Percentiles rank a stretch among this genome's conserved stretches.
These are phyloP conservation scores for Mohoua ochrocephala DNA, from an alignment of 2,113 vertebrate species.

Conservation along the genomic window DNA sequence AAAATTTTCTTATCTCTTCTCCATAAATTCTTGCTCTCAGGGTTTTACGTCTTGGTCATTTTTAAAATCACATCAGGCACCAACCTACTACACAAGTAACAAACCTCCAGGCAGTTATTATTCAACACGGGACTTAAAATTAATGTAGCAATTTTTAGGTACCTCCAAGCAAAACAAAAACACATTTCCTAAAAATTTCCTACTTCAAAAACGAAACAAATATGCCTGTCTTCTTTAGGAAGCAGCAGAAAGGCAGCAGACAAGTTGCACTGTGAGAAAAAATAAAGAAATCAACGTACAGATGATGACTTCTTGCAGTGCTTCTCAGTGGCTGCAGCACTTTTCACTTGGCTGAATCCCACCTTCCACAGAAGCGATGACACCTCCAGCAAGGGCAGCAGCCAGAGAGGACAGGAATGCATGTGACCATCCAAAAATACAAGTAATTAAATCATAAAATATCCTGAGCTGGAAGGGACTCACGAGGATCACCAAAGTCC, in stretches of 20 bases:
- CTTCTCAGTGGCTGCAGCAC: not conserved
- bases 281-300: not conserved
- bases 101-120: conserved; percentile 43
- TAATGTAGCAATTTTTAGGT: conserved; percentile 24
- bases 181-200: not conserved
- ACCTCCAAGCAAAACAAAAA: conserved; percentile 21
- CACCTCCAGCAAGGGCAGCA: not conserved
- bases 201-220: not conserved
- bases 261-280: not conserved
- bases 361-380: not conserved
- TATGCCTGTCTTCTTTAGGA: not conserved
- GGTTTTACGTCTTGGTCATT: not conserved
- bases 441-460: not conserved
- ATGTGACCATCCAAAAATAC: rapidly evolving
- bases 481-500: not conserved
- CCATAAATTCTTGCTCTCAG: conserved; percentile 6
- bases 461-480: not conserved
- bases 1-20: conserved; percentile 19
- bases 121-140: conserved; percentile 35
- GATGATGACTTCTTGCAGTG: not conserved
- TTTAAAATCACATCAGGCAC: conserved; percentile 30
- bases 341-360: not conserved
- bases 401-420: not conserved
- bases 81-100: not conserved
- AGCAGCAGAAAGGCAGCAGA: not conserved